These are phyloP conservation scores for Agelastica alni DNA, from an alignment of 2,888 invertebrate species.

Conservation along the genomic window DNA sequence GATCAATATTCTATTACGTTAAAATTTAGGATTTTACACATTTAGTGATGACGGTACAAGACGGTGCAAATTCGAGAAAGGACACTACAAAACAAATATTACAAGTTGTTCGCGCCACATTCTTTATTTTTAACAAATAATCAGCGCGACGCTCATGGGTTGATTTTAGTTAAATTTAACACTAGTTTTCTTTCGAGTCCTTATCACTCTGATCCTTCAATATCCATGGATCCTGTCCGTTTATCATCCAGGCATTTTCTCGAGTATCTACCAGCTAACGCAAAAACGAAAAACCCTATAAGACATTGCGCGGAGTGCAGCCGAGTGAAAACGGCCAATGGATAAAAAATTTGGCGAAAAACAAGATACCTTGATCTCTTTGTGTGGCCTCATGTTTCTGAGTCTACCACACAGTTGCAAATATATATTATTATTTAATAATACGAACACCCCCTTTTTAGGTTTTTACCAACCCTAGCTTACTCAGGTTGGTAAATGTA, in stretches of 20 bases:
- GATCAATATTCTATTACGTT: conserved; percentile 18
- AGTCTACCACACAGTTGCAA: too few relatives aligned
- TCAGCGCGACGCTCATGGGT: too few relatives aligned
- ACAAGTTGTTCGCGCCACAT: too few relatives aligned
- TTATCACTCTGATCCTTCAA: too few relatives aligned
- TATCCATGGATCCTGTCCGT: not conserved
- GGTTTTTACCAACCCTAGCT: too few relatives aligned
- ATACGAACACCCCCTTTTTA: too few relatives aligned
- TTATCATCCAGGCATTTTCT: not conserved
- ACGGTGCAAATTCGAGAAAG: not conserved
- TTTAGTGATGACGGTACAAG: not conserved
- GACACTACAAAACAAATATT: too few relatives aligned
- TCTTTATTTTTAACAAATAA: too few relatives aligned
- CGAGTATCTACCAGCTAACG: not conserved
- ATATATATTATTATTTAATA: too few relatives aligned
- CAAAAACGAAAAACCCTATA: not conserved
- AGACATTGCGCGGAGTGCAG: not conserved
- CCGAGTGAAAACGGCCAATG: not conserved
- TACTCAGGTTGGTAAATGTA: too few relatives aligned
- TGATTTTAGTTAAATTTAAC: too few relatives aligned
- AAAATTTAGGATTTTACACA: not conserved
- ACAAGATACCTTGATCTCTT: not conserved
- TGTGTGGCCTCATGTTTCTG: not conserved
- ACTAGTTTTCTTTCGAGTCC: too few relatives aligned
- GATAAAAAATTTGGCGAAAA: not conserved